Conservation (phyloP, 2,113 vertebrate genomes). For the Stigmatopora argus region DNA sequence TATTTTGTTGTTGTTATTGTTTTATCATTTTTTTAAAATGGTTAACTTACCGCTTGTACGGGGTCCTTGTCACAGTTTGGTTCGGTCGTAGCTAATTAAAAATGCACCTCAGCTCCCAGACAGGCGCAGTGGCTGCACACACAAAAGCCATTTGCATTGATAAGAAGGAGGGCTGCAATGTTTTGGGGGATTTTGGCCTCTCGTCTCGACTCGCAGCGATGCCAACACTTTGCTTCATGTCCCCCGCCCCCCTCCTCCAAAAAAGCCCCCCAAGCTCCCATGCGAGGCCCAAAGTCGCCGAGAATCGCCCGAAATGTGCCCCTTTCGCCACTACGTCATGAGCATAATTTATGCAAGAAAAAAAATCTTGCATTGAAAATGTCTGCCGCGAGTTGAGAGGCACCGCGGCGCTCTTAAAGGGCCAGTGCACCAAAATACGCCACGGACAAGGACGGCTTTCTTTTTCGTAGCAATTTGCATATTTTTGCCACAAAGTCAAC, state of each 20-base stretch:
- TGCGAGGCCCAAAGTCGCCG: slow-evolving; percentile 58
- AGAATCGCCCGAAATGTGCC: slow-evolving; percentile 68
- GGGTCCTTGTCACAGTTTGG: slow-evolving; percentile 73
- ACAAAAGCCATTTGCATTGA: slow-evolving; percentile 81
- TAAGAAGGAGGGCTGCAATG: slow-evolving; percentile 74
- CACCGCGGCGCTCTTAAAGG: slow-evolving; percentile 75
- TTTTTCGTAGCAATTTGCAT: background rate
- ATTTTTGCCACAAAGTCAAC: background rate
- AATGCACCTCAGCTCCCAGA: slow-evolving; percentile 80
- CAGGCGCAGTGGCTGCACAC: slow-evolving; percentile 73
- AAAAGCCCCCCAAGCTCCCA: slow-evolving; percentile 42
- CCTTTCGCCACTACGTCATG: slow-evolving; percentile 91
- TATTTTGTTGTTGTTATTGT: slow-evolving; percentile 15
- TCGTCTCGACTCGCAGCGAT: slow-evolving; percentile 1
- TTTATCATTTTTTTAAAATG: background rate
- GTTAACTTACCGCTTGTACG: slow-evolving; percentile 70
- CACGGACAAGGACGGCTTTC: background rate
- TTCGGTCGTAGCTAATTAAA: slow-evolving; percentile 76
- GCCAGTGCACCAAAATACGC: slow-evolving; percentile 3
- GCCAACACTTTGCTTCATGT: slow-evolving; percentile 38
- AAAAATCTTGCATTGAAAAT: slow-evolving; percentile 81
- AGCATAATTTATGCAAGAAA: slow-evolving; percentile 98
- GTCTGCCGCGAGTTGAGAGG: slow-evolving; percentile 67
- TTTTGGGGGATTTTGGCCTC: slow-evolving; percentile 18
- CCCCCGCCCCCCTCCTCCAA: background rate